Percentiles rank a stretch among this genome's conserved stretches.
These are phyloP conservation scores for Elaeidobius kamerunicus DNA, from an alignment of 2,888 invertebrate species.

Conservation along the genomic window DNA sequence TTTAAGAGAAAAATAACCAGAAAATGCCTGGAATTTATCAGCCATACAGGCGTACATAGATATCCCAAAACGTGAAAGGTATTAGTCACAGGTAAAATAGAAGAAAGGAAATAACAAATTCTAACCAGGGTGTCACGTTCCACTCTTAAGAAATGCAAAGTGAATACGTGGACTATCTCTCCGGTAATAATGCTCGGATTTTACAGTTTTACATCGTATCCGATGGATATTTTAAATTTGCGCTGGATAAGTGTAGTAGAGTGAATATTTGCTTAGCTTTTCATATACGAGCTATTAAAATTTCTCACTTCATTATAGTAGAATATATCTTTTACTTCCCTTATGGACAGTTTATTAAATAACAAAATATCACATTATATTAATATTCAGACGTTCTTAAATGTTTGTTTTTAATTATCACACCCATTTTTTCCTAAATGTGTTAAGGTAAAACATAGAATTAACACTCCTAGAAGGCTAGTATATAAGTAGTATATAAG, in stretches of 20 bases:
- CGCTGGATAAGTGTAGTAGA: background rate
- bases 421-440: too few species aligned
- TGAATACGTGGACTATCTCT: constrained; percentile 29
- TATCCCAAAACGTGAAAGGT: constrained; percentile 16
- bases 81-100: constrained; percentile 26
- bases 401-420: too few species aligned
- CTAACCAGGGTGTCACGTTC: constrained; percentile 18
- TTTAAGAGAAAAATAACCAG: constrained; percentile 9
- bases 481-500: too few species aligned
- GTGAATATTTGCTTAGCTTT: too few species aligned
- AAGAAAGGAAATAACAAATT: constrained; percentile 23
- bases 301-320: too few species aligned
- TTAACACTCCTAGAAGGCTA: too few species aligned
- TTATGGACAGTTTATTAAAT: too few species aligned
- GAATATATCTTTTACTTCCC: too few species aligned
- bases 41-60: constrained; percentile 2
- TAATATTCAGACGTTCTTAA: too few species aligned
- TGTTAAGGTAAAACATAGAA: too few species aligned
- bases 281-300: too few species aligned
- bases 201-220: constrained; percentile 16
- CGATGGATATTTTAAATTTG: constrained; percentile 11
- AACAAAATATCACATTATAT: too few species aligned
- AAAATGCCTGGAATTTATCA: constrained; percentile 14
- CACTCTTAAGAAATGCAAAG: constrained; percentile 26
- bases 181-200: constrained; percentile 24